Percentiles rank a stretch among this genome's conserved stretches.
These are phyloP conservation scores for Crotalus helleri DNA, from an alignment of 2,113 vertebrate genomes.

Conservation along the genomic window DNA sequence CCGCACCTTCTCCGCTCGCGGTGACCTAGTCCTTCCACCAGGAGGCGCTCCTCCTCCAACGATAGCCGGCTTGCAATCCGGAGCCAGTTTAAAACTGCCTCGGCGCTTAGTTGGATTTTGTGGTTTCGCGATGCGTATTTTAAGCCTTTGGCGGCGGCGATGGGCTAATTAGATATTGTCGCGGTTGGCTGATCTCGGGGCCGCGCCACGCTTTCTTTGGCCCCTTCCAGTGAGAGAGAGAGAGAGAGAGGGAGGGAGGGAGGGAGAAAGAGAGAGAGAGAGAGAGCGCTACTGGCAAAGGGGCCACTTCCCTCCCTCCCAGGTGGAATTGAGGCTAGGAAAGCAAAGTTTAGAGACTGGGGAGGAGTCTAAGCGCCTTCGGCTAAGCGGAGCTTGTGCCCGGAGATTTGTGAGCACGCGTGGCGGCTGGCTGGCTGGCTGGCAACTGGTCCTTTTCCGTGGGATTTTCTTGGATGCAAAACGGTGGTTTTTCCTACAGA, in stretches of 20 bases:
- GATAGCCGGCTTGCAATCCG: constrained; percentile 41
- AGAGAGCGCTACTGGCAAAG: not conserved
- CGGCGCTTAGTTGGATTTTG: constrained; percentile 52
- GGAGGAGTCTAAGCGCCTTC: not conserved
- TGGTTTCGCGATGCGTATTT: constrained; percentile 51
- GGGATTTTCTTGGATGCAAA: not conserved
- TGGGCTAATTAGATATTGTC: constrained; percentile 15
- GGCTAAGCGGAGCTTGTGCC: not conserved
- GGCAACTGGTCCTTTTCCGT: not conserved
- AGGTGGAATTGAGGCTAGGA: not conserved
- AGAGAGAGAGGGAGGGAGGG: not conserved
- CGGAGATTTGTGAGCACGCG: not conserved
- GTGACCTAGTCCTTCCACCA: not conserved
- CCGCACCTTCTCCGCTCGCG: not conserved
- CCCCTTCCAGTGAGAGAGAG: not conserved
- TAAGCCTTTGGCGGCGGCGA: constrained; percentile 49
- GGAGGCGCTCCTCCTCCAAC: constrained; percentile 42
- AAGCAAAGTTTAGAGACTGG: constrained; percentile 1
- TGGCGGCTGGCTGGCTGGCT: not conserved
- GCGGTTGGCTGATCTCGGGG: constrained; percentile 14
- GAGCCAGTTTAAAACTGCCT: constrained; percentile 50
- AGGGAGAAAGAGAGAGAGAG: too few relatives aligned
- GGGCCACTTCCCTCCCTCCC: not conserved
- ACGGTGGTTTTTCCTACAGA: not conserved
- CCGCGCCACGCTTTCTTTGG: constrained; percentile 10